Evolutionary conservation across 2,113 vertebrate genomes (phyloP).

Genomic region (Prietella phreatophila): DNA sequence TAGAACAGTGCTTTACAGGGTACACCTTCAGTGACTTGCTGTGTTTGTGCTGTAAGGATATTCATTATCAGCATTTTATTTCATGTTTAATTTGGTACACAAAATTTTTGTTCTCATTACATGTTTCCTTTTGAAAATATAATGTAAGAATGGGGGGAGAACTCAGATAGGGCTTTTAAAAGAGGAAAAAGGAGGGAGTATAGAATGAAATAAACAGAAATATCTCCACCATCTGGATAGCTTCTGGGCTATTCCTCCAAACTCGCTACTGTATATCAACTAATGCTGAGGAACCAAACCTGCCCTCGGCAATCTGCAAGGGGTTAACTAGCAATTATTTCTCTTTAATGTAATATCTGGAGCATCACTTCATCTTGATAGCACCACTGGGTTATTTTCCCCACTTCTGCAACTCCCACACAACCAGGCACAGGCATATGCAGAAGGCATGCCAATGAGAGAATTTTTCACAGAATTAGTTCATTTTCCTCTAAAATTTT

Average conservation of each 20-base stretch:
- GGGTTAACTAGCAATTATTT: slow-evolving; percentile 52
- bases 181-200: slow-evolving; percentile 21
- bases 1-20: neutral
- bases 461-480: slow-evolving; percentile 24
- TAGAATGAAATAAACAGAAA: slow-evolving; percentile 36
- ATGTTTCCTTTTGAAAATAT: slow-evolving; percentile 31
- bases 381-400: slow-evolving; percentile 25
- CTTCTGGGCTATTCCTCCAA: slow-evolving; percentile 44
- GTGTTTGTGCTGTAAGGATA: neutral
- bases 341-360: slow-evolving; percentile 48
- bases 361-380: slow-evolving; percentile 28
- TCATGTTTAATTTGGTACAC: slow-evolving; percentile 26
- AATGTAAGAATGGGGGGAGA: slow-evolving; percentile 26
- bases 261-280: slow-evolving; percentile 27
- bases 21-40: slow-evolving; percentile 6
- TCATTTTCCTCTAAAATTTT: slow-evolving; percentile 18
- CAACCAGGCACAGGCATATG: slow-evolving; percentile 32
- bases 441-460: slow-evolving; percentile 46
- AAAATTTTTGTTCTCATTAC: neutral
- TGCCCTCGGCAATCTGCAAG: slow-evolving; percentile 50
- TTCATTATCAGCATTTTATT: slow-evolving; percentile 24
- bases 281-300: slow-evolving; percentile 22
- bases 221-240: slow-evolving; percentile 46
- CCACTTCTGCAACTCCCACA: slow-evolving; percentile 38
- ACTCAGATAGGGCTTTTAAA: slow-evolving; percentile 28